Conservation (phyloP, 2,888 invertebrate genomes). For the Cremastobaeus sp. region DNA sequence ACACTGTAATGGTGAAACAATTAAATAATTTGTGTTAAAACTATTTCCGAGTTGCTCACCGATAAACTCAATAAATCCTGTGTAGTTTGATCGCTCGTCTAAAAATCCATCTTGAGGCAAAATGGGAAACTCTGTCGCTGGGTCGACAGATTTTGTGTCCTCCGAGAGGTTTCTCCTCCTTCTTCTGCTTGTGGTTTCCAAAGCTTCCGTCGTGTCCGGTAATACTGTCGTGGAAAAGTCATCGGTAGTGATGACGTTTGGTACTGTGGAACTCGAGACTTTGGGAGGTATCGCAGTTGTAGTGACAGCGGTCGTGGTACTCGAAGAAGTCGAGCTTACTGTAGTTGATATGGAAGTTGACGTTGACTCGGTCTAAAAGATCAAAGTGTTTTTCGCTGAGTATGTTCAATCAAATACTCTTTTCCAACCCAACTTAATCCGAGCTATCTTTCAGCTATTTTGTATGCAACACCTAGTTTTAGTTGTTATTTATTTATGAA, state of each 20-base stretch:
- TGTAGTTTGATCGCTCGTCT: constrained; percentile 88
- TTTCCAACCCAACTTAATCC: too few relatives aligned
- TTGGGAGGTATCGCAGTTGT: constrained; percentile 46
- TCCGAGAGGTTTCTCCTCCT: constrained; percentile 66
- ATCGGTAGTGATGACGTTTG: constrained; percentile 38
- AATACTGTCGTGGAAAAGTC: constrained; percentile 39
- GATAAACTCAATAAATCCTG: constrained; percentile 90
- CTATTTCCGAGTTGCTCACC: too few relatives aligned
- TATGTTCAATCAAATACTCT: too few relatives aligned
- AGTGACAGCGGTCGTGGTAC: constrained; percentile 1
- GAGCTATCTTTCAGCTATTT: too few relatives aligned
- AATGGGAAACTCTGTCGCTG: constrained; percentile 68
- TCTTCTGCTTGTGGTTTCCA: constrained; percentile 31
- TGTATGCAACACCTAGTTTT: too few relatives aligned
- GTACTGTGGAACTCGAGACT: constrained; percentile 42
- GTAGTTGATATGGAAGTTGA: background rate
- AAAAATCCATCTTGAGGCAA: constrained; percentile 85
- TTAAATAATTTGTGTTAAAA: too few relatives aligned
- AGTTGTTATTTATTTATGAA: too few relatives aligned
- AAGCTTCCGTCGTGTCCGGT: constrained; percentile 29
- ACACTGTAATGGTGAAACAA: background rate
- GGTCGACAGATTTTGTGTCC: constrained; percentile 70
- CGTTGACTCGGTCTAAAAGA: constrained; percentile 8
- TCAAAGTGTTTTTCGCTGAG: background rate
- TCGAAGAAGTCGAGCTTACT: background rate